Evolutionary conservation across 2,888 invertebrate genomes (phyloP).

Genomic region (Stegana nigrithorax): DNA sequence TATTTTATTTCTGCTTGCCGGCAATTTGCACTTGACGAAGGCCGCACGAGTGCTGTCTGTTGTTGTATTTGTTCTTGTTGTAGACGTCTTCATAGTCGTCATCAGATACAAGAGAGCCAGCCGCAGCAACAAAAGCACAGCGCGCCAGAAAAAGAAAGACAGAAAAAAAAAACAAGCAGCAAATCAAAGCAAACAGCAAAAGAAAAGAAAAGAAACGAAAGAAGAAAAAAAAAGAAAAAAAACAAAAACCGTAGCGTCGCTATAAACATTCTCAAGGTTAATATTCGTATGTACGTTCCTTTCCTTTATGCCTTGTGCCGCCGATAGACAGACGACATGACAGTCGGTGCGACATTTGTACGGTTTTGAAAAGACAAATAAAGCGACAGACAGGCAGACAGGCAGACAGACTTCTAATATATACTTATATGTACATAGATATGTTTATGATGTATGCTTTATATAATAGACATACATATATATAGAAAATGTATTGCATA

Average conservation of each 20-base stretch:
- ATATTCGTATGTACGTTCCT: conserved; percentile 23
- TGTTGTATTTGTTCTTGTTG: too few species aligned
- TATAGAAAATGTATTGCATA: not conserved
- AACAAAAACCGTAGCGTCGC: not conserved
- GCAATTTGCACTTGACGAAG: conserved; percentile 36
- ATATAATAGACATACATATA: conserved; percentile 6
- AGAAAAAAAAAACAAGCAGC: not conserved
- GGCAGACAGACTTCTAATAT: conserved; percentile 8
- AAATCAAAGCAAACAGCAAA: conserved; percentile 3
- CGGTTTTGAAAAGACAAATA: too few species aligned
- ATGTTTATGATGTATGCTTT: not conserved
- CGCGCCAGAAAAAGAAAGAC: too few species aligned
- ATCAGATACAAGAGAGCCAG: conserved; percentile 5
- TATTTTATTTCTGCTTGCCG: conserved; percentile 26
- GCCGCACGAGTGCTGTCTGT: not conserved
- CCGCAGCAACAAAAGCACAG: not conserved
- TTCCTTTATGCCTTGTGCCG: too few species aligned
- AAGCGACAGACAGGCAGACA: not conserved
- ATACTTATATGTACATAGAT: not conserved
- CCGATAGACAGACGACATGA: too few species aligned
- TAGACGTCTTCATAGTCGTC: not conserved
- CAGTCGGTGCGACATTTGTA: not conserved
- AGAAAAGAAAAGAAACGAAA: not conserved
- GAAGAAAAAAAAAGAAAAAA: not conserved
- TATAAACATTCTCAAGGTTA: conserved; percentile 48